Base-by-base conservation (phyloP, 2,797 vertebrate species). In the Leptodactylus fallax region DNA sequence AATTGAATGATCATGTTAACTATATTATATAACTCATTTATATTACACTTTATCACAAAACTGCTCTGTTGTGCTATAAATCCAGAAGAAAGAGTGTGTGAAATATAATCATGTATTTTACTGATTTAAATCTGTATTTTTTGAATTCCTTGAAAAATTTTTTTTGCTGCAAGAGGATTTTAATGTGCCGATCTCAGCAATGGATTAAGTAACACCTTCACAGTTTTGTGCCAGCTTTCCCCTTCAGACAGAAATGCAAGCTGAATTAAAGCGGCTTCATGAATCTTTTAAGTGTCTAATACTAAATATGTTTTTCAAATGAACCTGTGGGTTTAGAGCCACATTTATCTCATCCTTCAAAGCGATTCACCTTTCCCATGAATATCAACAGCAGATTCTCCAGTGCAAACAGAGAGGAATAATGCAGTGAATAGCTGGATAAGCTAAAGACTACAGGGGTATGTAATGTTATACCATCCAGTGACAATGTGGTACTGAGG, bases 261-360 rank as follows among this genome's bases (percentile, higher is more conserved):
- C 88, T 90, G 91, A 92, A 93, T 91, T 92, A 93, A 92, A 91
- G 91, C 92, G 83, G 90, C 92, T 91, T 93, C 93, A 92, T 92
- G 91, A 92, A 93, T 94, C 90, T 92, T 94, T 92, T 89, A 93
- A 91, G 86, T 90, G 91, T 90, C 92, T 92, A 91, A 92, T 90
- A 90, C 87, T 91, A 90, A 90, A 90, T 90, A 89, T 63, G 87
- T 87, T 93, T 91, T 91, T 90, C 92, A 91, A 56, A 85, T 87
- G 90, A 92, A 90, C 86, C 85, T 72, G 74, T 88, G 61, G 90
- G 72, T 90, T 7, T 76, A 76, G 80, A 83, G 85, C 27, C 69
- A 78, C 77, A 85, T 88, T 91, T 88, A 83, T 90, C 74, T 92
- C 81, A 85, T 86, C 79, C 79, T 85, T 89, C 27, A 60, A 78